phyloP scores from a whole-genome alignment of 2,888 invertebrate species.

The Apodemia duryi region DNA sequence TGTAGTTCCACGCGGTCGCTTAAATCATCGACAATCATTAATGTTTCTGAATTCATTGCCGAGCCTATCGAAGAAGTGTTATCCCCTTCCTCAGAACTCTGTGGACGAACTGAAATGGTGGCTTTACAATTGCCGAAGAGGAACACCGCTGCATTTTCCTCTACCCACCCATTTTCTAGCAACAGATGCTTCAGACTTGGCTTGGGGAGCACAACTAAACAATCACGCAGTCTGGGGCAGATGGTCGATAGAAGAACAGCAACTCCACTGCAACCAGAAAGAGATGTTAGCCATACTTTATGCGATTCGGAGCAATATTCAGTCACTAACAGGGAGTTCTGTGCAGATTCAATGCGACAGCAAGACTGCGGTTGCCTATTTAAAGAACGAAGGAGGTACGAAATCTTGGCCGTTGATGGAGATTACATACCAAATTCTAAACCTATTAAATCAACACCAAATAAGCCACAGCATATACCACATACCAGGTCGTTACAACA shows the following conservation, averaged over 20 bases:
- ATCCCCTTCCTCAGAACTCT: conserved; percentile 11
- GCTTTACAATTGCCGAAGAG: conserved; percentile 23
- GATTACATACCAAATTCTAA: conserved; percentile 25
- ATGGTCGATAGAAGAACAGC: too few relatives aligned
- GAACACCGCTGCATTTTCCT: conserved; percentile 26
- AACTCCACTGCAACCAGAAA: conserved; percentile 28
- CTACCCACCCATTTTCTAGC: conserved; percentile 28
- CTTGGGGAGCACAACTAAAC: conserved; percentile 35
- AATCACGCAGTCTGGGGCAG: conserved; percentile 23
- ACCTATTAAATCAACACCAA: background rate
- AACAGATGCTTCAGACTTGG: conserved; percentile 33
- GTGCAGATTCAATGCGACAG: conserved; percentile 36
- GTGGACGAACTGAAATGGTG: conserved; percentile 30
- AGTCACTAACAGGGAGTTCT: conserved; percentile 15
- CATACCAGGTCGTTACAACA: background rate
- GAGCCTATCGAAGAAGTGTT: conserved; percentile 12
- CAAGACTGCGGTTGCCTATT: conserved; percentile 29
- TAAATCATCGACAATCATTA: conserved; percentile 30
- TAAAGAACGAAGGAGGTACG: conserved; percentile 35
- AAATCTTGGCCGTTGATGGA: conserved; percentile 29
- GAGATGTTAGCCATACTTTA: conserved; percentile 28
- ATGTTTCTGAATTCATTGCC: conserved; percentile 23
- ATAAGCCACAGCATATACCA: background rate
- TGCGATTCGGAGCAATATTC: conserved; percentile 21
- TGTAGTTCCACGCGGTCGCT: conserved; percentile 31